A percentile compares a stretch with the other conserved stretches of the same genome.
phyloP scores from a whole-genome alignment of 2,888 invertebrate genomes.

The Pollenia labialis region DNA sequence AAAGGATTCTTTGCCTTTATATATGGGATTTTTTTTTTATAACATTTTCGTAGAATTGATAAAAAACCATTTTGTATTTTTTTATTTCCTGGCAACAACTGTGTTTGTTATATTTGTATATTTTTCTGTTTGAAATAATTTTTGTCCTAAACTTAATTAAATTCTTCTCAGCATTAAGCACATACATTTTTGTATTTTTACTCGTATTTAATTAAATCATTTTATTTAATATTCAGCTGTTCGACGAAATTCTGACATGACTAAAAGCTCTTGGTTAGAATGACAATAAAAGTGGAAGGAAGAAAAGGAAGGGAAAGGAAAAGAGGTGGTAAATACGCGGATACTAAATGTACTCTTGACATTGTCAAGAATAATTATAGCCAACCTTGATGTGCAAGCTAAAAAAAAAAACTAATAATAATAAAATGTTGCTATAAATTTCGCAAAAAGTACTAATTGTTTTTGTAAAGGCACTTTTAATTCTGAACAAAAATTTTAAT shows the following conservation, averaged over 20 bases:
- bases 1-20: neutral
- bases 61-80: neutral
- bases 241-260: conserved; percentile 44
- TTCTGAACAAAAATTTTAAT: neutral
- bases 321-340: neutral
- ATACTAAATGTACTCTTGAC: conserved; percentile 42
- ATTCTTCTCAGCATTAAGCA: conserved; percentile 15
- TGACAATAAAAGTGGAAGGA: conserved; percentile 3
- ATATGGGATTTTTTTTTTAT: neutral
- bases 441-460: conserved; percentile 15
- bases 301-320: neutral
- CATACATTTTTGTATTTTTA: conserved; percentile 1
- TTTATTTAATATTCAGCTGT: conserved; percentile 52
- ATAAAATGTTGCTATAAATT: conserved; percentile 31
- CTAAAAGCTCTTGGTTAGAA: conserved; percentile 14
- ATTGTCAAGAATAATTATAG: conserved; percentile 56
- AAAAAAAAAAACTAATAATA: conserved; percentile 10
- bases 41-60: neutral
- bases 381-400: conserved; percentile 46
- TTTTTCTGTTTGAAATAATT: neutral
- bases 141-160: conserved; percentile 27
- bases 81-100: neutral
- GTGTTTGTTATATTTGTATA: neutral
- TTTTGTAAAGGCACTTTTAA: neutral
- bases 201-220: conserved; percentile 37